These are phyloP conservation scores for Cephalopholis sonnerati DNA, from an alignment of 2,113 vertebrate genomes.

Conservation along the genomic window DNA sequence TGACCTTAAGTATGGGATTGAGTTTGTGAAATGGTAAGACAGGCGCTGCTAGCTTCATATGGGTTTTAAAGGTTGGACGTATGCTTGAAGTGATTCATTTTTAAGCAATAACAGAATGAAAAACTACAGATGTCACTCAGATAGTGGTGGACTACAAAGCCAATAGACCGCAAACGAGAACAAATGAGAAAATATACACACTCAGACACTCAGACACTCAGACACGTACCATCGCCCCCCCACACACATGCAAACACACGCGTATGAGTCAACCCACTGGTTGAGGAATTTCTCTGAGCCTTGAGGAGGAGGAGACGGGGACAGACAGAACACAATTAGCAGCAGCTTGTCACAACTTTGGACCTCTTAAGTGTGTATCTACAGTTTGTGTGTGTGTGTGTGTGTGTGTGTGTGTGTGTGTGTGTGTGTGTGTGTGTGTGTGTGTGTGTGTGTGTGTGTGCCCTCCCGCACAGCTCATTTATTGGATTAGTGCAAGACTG, in stretches of 20 bases:
- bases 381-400: constrained; percentile 43
- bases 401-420: constrained; percentile 38
- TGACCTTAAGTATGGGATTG: background rate
- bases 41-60: background rate
- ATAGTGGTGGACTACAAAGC: background rate
- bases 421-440: constrained; percentile 13
- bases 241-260: constrained; percentile 14
- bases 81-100: no score
- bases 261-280: constrained; percentile 53
- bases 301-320: constrained; percentile 49
- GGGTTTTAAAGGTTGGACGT: background rate
- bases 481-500: constrained; percentile 82
- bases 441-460: constrained; percentile 62
- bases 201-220: constrained; percentile 3
- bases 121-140: background rate
- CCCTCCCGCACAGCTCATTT: constrained; percentile 78
- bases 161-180: background rate
- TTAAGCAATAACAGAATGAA: background rate
- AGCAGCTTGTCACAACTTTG: constrained; percentile 73
- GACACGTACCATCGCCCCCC: background rate
- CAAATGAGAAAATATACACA: constrained; percentile 5
- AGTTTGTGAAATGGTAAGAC: background rate
- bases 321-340: constrained; percentile 77
- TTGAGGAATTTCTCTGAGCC: constrained; percentile 69
- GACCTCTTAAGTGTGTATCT: constrained; percentile 54